Base-by-base conservation (phyloP, 2,797 vertebrate species). In the Halcyon badia region DNA sequence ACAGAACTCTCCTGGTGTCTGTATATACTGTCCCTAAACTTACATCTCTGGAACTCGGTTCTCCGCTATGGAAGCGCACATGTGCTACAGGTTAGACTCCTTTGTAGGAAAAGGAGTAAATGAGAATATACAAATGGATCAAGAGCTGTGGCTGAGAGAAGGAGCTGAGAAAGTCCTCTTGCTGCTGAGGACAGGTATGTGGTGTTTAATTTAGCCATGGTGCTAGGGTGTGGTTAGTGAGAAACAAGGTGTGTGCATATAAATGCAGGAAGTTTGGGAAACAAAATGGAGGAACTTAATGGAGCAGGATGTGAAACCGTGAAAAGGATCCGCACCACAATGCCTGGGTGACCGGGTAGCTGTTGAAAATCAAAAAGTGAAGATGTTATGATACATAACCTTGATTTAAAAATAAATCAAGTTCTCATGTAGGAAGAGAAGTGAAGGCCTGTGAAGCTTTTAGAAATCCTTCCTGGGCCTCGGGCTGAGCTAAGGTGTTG, bases 251-350 rank as follows among this genome's bases (percentile, higher is more conserved):
- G 83, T 66, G 71, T 11, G 22, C 35, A 2, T 7, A 24, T 2
- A 65, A 87, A 48, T 42, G 64, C 64, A 91, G 89, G 87, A 89
- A 92, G 90, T 84, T 77, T 75, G 25, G 89, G 92, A 64, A 85
- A 58, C 52, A 72, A 83, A 92, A 78, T 89, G 89, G 92, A 83
- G 82, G 72, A 79, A 69, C 52, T 52, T 46, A 5, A 41, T 85
- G 58, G 81, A 79, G 87, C 46, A 91, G 89, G 61, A 87, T 94
- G 60, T 64, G 88, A 93, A 95, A 83, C 56, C 30, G 25, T 42
- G 19, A 2, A 42, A 35, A 33, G 64, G 68, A 75, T 60, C 68
- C 44, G 5, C 57, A 54, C 3, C 16, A 12, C 31, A 8, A 3
- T 0, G 5, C 37, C 49, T 26, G 30, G 58, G 13, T 54, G 57